phyloP scores from a whole-genome alignment of 2,888 invertebrate genomes.

The Tipula vernalis region DNA sequence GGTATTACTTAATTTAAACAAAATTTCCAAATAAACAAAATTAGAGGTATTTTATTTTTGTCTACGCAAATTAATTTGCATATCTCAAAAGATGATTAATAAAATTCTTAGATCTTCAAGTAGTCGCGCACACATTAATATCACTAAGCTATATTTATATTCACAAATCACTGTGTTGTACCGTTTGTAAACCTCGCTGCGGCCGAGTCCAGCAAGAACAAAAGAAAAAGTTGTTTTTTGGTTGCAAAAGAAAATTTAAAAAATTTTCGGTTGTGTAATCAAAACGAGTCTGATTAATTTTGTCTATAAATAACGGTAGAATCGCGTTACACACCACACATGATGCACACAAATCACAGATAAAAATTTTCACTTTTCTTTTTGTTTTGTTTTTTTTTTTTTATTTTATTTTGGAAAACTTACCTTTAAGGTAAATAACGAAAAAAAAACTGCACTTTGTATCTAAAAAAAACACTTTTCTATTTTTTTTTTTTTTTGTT shows the following conservation, averaged over 20 bases:
- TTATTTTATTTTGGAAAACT: background rate
- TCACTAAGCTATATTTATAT: background rate
- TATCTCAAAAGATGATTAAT: background rate
- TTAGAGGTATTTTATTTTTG: background rate
- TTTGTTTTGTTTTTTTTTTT: background rate
- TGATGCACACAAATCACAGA: background rate
- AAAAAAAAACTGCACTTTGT: background rate
- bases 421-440: background rate
- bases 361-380: background rate
- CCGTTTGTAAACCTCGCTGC: background rate
- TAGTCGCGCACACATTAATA: background rate
- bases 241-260: background rate
- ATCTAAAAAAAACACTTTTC: background rate
- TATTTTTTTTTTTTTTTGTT: background rate
- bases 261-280: background rate
- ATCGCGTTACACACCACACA: background rate
- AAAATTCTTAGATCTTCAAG: too few species aligned
- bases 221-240: background rate
- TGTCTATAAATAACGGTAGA: background rate
- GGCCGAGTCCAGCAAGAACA: background rate
- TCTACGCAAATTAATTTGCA: background rate
- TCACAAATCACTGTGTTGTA: background rate
- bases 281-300: background rate
- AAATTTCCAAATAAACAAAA: background rate
- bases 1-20: background rate